Evolutionary conservation across 2,113 vertebrate species (phyloP).

Genomic region (Nannospalax galili): DNA sequence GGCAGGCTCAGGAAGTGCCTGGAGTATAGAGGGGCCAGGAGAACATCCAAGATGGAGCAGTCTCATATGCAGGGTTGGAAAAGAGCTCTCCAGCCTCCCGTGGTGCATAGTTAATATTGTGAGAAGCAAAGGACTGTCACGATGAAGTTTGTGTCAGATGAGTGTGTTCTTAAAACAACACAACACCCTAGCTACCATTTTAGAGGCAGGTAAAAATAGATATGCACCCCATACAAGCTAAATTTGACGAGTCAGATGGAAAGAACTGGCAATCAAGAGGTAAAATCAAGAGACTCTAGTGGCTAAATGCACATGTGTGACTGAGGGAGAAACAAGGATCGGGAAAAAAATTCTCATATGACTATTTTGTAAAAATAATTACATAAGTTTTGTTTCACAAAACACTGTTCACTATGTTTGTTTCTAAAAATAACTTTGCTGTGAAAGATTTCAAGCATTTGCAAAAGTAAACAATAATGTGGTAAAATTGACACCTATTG

Average conservation of each 20-base stretch:
- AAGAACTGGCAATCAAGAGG: neutral
- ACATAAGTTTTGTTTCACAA: neutral
- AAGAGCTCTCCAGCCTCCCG: neutral
- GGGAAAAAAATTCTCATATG: neutral
- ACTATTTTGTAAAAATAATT: neutral
- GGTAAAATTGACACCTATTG: neutral
- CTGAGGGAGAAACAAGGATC: neutral
- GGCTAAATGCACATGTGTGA: neutral
- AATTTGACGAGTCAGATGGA: neutral
- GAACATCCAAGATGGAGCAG: neutral
- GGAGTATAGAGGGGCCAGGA: neutral
- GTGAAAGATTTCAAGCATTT: neutral
- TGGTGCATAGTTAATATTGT: neutral
- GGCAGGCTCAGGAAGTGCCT: neutral
- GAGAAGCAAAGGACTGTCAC: neutral
- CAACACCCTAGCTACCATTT: neutral
- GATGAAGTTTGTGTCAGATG: neutral
- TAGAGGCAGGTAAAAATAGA: neutral
- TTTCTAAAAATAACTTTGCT: neutral
- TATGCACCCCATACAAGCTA: neutral
- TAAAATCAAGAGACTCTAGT: neutral
- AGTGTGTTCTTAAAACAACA: neutral
- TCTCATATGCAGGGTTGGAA: neutral
- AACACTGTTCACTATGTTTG: neutral
- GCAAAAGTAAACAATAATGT: neutral